Base-by-base conservation (phyloP, 2,888 invertebrate species). In the Callosobruchus maculatus region DNA sequence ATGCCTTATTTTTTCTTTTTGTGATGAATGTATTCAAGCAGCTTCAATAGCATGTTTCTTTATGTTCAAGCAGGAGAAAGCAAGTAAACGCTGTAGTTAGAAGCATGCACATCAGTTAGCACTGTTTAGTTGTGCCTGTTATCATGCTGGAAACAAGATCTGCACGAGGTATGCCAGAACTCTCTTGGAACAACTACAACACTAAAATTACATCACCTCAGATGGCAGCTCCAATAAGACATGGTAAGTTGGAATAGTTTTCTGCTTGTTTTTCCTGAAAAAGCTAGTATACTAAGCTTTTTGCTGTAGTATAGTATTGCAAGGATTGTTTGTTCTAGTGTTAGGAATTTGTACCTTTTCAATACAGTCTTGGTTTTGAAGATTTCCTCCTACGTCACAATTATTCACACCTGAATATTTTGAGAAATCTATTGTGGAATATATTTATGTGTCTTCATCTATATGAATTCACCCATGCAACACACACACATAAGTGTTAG, bases 91-190 rank as follows among this genome's bases (percentile, higher is more conserved):
- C 68, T 83, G 82, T 84, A 85, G 84, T 77, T 85, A 84, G 83
- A 82, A 82, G 84, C 84, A 84, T 85, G 84, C 80, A 79, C 84
- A 82, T 82, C 81, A 80, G 80, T 83, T 83, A 84, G 82, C 81
- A 81, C 81, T 83, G 80, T 80, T 76, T 82, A 81, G 82, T 83
- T 80, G 82, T 82, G 80, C 81, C 84, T 84, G 88, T 89, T 90
- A 91, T 89, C 90, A 92, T 92, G 92, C 90, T 91, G 91, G 91
- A 91, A 88, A 91, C 91, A 90, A 91, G 93, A 89, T 93, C 93
- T 85, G 90, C 90, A 88, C 92, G 93, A 88, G 91, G 92, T 90
- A 92, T 92, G 89, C 89, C 90, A 85, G 92, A 92, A 79, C 85
- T 89, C 88, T 90, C 90, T 89, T 91, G 91, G 91, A 85, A 83